Conservation (phyloP, 2,797 vertebrate genomes). For the Uromys caudimaculatus region DNA sequence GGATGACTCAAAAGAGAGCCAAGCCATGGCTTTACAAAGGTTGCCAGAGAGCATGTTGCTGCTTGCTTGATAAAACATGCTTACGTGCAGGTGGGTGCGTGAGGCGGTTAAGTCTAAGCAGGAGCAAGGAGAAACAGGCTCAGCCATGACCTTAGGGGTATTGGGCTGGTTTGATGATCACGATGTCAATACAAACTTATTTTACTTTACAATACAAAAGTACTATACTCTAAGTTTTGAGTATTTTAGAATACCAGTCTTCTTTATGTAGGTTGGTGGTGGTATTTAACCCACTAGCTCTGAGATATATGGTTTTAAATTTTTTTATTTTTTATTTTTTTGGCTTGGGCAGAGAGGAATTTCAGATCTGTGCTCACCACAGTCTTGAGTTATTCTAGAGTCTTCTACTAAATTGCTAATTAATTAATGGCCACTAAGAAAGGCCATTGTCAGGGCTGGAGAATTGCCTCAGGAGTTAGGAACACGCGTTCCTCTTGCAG, state of each 20-base stretch:
- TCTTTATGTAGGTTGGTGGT: neutral
- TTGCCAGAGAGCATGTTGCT: slow-evolving; percentile 25
- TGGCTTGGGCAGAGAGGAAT: neutral
- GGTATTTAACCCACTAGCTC: neutral
- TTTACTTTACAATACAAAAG: neutral
- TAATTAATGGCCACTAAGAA: neutral
- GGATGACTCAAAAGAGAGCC: slow-evolving; percentile 9
- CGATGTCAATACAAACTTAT: neutral
- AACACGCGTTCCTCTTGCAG: neutral
- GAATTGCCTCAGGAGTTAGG: neutral
- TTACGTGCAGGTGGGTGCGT: neutral
- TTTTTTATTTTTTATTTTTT: neutral
- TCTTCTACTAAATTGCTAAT: neutral
- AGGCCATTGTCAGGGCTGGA: neutral
- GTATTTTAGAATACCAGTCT: neutral
- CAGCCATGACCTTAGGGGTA: neutral
- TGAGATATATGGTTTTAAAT: neutral
- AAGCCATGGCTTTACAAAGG: slow-evolving; percentile 51
- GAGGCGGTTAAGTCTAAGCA: neutral
- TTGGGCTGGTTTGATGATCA: neutral
- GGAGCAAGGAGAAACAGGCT: neutral
- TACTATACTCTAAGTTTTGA: neutral
- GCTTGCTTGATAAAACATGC: slow-evolving; percentile 5
- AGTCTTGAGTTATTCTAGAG: neutral
- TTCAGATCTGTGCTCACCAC: neutral